Evolutionary conservation across 2,113 vertebrate genomes (phyloP), one percentile per base, ranked within the genome.

Genomic region (Opisthocomus hoazin): DNA sequence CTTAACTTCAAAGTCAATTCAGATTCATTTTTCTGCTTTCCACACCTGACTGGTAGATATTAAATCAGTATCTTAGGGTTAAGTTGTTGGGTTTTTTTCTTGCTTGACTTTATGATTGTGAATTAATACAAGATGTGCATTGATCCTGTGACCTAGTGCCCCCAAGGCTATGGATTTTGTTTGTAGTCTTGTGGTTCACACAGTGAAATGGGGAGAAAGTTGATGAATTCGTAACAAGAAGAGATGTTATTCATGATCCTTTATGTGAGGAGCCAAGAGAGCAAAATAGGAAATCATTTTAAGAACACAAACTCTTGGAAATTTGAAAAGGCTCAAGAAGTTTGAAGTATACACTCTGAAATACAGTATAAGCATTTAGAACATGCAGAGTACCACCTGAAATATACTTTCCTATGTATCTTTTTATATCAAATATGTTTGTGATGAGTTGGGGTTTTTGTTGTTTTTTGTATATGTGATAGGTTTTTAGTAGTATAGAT

Each of bases 401-500:
- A 22, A n/a, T 37, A 15, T 64, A 19, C 58, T 69, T 89, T 75
- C 48, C 37, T 69, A 41, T 56, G 18, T 61, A 48, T 65, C 39
- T 73, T 69, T 65, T 70, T 80, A n/a, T 69, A 84, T 90, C 63
- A 68, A 50, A 74, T 37, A 15, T 56, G 30, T 48, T 85, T 20
- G 56, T 90, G 77, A 87, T 58, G 19, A 41, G 45, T 69, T 50
- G 29, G 27, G 12, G 36, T 66, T 65, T 69, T 90, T 37, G 36
- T 45, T 56, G 8, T 27, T 54, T 84, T 70, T 39, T 61, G 51
- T 84, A 46, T 39, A 51, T n/a, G 12, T 29, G n/a, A 23, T 90
- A 99, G 99, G 99, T 99, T 65, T 99, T 99, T 97, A 99, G 98
- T 98, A 99, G 98, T 90, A 97, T 99, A 96, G 99, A 99, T 96